Evolutionary conservation across 1,140 invertebrate genomes (phyloP), one percentile per base, ranked within the genome.

Genomic region (Drosophila ambigua): DNA sequence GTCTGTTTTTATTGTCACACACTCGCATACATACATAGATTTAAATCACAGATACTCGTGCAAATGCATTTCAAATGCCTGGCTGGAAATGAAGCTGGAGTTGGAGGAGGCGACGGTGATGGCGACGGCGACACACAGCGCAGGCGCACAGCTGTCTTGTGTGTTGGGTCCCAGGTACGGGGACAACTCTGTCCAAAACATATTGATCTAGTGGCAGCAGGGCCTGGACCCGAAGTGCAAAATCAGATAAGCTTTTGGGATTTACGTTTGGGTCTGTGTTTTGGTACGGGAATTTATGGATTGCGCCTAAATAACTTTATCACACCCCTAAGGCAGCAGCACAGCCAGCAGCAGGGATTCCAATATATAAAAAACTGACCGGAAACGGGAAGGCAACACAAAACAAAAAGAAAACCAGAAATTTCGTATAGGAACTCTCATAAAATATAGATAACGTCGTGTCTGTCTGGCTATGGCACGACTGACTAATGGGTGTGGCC

Each of bases 221-320:
- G 9, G 4, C 11, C 35, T 23, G 78, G 67, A 45, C 46, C 75
- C 51, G 79, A 84, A 88, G 84, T 88, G 83, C 83, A 88, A 88
- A 88, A 88, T 88, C 83, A 88, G 83, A 88, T 88, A 88, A 88
- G 79, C 72, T 88, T 57, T 74, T 74, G 67, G 67, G 66, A 69
- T 74, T 72, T 72, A 72, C 58, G 57, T 53, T 50, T 31, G n/a
- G 60, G 39, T 59, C 41, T 65, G 71, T 68, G 63, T 72, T 77
- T 66, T 62, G 45, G 75, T 67, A 60, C 16, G 67, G 84, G 83
- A 88, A 88, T 88, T 88, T 88, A 88, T 88, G 79, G 82, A 89
- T 88, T 88, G 83, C 83, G 83, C 83, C 84, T 89, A 88, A 88
- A 88, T 88, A 88, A 84, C 83, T 88, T 88, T 89, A 88, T 88